Base-by-base conservation (phyloP, 2,797 vertebrate genomes). In the Choloepus didactylus region DNA sequence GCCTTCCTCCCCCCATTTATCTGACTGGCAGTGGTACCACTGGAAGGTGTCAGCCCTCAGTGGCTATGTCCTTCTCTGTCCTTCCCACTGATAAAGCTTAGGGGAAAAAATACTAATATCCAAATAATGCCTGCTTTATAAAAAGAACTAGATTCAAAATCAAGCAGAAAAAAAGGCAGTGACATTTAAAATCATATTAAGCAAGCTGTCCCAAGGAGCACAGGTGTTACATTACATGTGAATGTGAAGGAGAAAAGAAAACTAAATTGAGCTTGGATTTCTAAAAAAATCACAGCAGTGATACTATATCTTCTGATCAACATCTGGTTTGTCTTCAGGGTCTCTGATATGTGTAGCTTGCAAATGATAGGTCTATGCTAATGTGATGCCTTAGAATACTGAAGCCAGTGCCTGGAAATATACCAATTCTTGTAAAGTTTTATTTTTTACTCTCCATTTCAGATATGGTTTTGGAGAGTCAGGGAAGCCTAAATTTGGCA, bases 391-490 rank as follows among this genome's bases (percentile, higher is more conserved):
- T 85, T 66, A 72, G 27, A 73, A 85, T 73, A 62, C 81, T 27
- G 12, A 49, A 96, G 87, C 54, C 51, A 69, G 75, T 60, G 29
- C 75, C 91, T 92, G 59, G 76, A 96, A 83, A 41, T 11, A n/a
- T 31, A 49, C 49, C 69, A 27, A 1, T 27, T 77, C 29, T 95
- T 93, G 93, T 81, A 86, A 89, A 67, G 79, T 81, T 66, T 72
- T 90, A 19, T 72, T 93, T 91, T 93, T 87, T 93, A 81, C 95
- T 96, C 93, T 98, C 79, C 95, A 35, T 95, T 86, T 59, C 97
- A 99, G 99, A 97, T 99, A 99, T 5, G 99, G 98, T 94, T 99
- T 99, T 97, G 99, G 99, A 85, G 99, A 98, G 94, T 98, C 99
- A 81, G 99, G 99, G 97, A 99, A 99, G 98, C 97, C 98, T 0